Evolutionary conservation across 2,797 vertebrate genomes (phyloP).

Genomic region (Bradypodion pumilum): DNA sequence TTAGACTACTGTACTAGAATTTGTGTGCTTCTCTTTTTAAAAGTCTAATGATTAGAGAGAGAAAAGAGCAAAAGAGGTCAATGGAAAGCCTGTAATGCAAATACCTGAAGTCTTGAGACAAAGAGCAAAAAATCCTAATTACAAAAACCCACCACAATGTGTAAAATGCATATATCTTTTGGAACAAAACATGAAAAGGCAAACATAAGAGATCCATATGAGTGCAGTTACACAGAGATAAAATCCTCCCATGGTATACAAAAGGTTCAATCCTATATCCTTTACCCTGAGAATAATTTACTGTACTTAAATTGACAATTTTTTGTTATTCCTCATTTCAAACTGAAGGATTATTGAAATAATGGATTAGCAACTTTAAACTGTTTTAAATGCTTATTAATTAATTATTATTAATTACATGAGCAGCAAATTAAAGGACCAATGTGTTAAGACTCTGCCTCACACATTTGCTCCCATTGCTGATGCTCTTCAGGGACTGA

Average conservation of each 20-base stretch:
- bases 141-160: too few relatives aligned
- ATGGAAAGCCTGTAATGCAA: background rate
- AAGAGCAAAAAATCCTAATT: background rate
- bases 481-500: background rate
- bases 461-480: background rate
- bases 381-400: background rate
- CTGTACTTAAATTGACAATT: too few relatives aligned
- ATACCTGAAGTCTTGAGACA: background rate
- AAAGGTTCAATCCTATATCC: background rate
- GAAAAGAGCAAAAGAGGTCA: background rate
- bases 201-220: background rate
- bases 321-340: too few relatives aligned
- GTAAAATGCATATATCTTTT: background rate
- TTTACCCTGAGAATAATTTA: background rate
- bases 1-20: background rate
- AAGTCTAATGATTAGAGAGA: background rate
- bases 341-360: background rate
- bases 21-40: background rate
- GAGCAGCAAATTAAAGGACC: background rate
- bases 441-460: background rate
- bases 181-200: background rate
- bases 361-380: background rate
- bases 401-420: background rate
- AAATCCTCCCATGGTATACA: too few relatives aligned
- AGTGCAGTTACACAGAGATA: too few relatives aligned